phyloP scores from a whole-genome alignment of 2,888 invertebrate genomes.

The Leptopilina myrica region DNA sequence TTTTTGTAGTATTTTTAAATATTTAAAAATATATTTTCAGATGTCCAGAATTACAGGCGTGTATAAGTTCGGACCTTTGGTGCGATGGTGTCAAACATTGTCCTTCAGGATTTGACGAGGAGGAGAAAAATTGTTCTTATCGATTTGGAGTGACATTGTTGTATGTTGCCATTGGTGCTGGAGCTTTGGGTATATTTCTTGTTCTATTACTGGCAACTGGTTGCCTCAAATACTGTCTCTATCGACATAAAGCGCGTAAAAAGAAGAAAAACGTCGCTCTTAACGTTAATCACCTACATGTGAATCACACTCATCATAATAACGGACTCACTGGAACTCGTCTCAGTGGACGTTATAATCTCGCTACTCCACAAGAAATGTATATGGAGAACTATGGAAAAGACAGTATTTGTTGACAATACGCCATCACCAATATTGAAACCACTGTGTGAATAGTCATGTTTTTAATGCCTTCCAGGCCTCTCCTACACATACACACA shows the following conservation, averaged over 20 bases:
- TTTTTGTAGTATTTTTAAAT: constrained; percentile 43
- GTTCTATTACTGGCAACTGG: constrained; percentile 81
- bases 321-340: constrained; percentile 78
- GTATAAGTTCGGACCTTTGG: constrained; percentile 87
- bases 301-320: constrained; percentile 80
- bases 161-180: constrained; percentile 83
- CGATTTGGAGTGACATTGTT: constrained; percentile 83
- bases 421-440: constrained; percentile 75
- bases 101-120: constrained; percentile 89
- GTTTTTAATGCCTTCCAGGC: constrained; percentile 44
- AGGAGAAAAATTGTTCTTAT: constrained; percentile 86
- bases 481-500: constrained; percentile 38
- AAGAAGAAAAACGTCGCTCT: constrained; percentile 79
- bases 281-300: constrained; percentile 78
- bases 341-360: constrained; percentile 60
- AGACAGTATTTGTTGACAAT: constrained; percentile 87
- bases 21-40: constrained; percentile 74
- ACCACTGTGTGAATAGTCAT: constrained; percentile 73
- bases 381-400: constrained; percentile 78
- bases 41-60: constrained; percentile 89
- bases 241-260: constrained; percentile 79
- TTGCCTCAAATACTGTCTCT: constrained; percentile 79
- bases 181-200: constrained; percentile 81
- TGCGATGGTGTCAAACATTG: constrained; percentile 89
- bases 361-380: constrained; percentile 59